These are phyloP conservation scores for Stictonetta naevosa DNA, from an alignment of 2,113 vertebrate species.

Conservation along the genomic window DNA sequence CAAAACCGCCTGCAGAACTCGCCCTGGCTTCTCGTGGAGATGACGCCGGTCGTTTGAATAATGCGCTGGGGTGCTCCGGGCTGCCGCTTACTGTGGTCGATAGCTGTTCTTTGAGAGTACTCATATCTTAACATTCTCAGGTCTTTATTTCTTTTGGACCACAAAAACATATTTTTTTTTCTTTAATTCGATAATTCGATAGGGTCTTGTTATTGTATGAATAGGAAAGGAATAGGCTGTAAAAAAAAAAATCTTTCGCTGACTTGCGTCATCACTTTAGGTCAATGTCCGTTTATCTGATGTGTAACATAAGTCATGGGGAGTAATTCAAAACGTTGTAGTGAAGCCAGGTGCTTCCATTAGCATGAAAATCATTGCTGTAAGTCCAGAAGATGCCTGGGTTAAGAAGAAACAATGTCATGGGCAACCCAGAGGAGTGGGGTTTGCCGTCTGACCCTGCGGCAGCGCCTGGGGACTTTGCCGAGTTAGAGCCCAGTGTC, in stretches of 20 bases:
- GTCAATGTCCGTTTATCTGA: neutral
- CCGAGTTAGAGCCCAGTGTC: rapidly evolving
- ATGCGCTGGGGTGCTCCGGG: neutral
- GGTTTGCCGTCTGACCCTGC: rapidly evolving
- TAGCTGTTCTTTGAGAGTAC: neutral
- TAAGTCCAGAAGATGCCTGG: rapidly evolving
- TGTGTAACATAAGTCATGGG: neutral
- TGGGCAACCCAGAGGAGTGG: neutral
- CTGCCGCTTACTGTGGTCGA: too few relatives aligned
- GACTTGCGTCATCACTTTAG: neutral
- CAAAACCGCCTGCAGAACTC: neutral
- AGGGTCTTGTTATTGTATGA: neutral
- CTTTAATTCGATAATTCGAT: neutral
- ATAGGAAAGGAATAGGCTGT: neutral
- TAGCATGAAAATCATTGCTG: rapidly evolving
- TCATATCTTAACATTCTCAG: neutral
- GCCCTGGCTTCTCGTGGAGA: neutral
- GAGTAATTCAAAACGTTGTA: neutral
- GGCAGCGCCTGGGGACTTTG: rapidly evolving
- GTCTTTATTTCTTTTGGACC: neutral
- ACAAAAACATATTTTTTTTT: neutral
- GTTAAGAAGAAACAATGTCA: rapidly evolving
- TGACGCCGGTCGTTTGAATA: rapidly evolving
- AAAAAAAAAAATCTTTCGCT: neutral
- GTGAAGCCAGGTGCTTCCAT: neutral